Percentiles rank a stretch among this genome's conserved stretches.
These are phyloP conservation scores for Caradrina clavipalpis DNA, from an alignment of 2,888 invertebrate genomes.

Conservation along the genomic window DNA sequence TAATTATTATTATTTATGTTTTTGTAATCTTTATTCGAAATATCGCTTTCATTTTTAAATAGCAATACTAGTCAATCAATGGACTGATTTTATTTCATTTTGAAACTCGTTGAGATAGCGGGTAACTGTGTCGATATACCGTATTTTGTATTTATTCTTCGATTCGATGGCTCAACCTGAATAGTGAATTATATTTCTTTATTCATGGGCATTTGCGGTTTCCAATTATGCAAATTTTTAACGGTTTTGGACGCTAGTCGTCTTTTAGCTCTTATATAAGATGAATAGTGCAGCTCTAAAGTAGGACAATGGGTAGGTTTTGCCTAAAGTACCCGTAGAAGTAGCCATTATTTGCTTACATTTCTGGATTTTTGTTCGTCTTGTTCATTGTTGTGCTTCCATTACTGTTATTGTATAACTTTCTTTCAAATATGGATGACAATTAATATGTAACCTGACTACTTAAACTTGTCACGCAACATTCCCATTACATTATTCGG, in stretches of 20 bases:
- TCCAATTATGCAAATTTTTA: conserved; percentile 64
- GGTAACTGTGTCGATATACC: conserved; percentile 68
- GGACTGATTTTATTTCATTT: conserved; percentile 22
- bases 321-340: neutral
- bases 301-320: conserved; percentile 20
- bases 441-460: conserved; percentile 45
- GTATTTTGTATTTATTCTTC: conserved; percentile 65
- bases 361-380: neutral
- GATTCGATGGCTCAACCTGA: conserved; percentile 61
- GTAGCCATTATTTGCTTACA: neutral
- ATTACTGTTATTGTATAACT: conserved; percentile 39
- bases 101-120: conserved; percentile 11
- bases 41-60: conserved; percentile 4
- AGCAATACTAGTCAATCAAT: neutral
- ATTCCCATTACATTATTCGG: conserved; percentile 44
- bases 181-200: conserved; percentile 68
- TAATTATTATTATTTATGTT: neutral
- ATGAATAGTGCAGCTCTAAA: conserved; percentile 23
- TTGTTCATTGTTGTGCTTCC: neutral
- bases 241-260: conserved; percentile 43
- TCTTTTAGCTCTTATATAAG: conserved; percentile 51
- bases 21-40: neutral
- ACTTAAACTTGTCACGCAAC: conserved; percentile 51
- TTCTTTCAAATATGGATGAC: conserved; percentile 26
- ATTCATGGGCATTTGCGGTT: conserved; percentile 63